Base-by-base conservation (phyloP, 1,140 invertebrate genomes). In the Drosophila tristis region DNA sequence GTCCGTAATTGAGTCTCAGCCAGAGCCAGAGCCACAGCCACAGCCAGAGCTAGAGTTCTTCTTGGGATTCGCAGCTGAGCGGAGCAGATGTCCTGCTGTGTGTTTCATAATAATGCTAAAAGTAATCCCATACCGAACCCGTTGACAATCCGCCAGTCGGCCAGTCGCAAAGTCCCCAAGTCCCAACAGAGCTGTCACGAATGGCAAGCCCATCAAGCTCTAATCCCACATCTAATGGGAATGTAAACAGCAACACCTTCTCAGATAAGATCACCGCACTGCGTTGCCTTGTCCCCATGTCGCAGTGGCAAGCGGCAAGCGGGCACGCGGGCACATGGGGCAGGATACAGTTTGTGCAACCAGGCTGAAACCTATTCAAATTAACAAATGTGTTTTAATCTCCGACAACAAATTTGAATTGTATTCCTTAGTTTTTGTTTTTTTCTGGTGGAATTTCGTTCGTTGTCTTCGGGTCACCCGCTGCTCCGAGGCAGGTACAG, bases 381-480 rank as follows among this genome's bases (percentile, higher is more conserved):
- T 89, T 89, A 89, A 89, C 84, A 89, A 89, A 89, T 89, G 84
- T 89, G 84, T 72, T 74, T 89, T 89, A 89, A 89, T 77, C 84
- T 89, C 58, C 85, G 85, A 84, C 84, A 89, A 90, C 84, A 89
- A 90, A 89, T 89, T 89, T 71, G 84, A 89, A 71, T 89, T 84
- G 84, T 73, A 51, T 78, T 78, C 55, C 31, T 35, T n/a, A 29
- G 25, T 29, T 29, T 45, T 26, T 23, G 0, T 60, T 78, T 80
- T 85, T 61, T 66, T 87, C 45, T 39, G 60, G 74, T 31, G 26
- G 39, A 25, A 25, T 51, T 25, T 43, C 51, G 45, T 31, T 44
- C 23, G 35, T 15, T 50, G 5, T 25, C 29, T 20, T 29, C 11
- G 2, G 64, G 53, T 53, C 84, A 84, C 85, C 84, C 84, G 84